Percentiles rank a stretch among this genome's conserved stretches.
Evolutionary conservation across 2,888 invertebrate species (phyloP).

Genomic region (Leptothorax acervorum): DNA sequence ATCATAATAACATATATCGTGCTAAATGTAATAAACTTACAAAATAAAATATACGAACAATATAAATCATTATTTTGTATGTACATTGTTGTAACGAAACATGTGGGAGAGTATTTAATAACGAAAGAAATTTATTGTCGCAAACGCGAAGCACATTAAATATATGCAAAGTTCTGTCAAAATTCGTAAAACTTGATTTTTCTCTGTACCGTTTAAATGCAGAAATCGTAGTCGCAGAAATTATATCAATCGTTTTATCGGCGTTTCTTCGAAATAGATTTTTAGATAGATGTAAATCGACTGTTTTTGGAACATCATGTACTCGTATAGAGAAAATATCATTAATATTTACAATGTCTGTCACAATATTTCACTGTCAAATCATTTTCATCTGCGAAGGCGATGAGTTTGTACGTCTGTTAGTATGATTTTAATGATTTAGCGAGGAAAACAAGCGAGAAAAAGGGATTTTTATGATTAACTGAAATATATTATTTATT

Average conservation of each 20-base stretch:
- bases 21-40: slow-evolving; percentile 26
- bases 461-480: not conserved
- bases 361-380: slow-evolving; percentile 50
- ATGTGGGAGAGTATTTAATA: slow-evolving; percentile 1
- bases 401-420: slow-evolving; percentile 50
- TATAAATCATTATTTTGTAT: slow-evolving; percentile 26
- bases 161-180: slow-evolving; percentile 18
- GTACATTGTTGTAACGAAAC: slow-evolving; percentile 10
- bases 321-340: slow-evolving; percentile 62
- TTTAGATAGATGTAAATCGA: slow-evolving; percentile 25
- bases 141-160: slow-evolving; percentile 53
- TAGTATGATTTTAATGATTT: not conserved
- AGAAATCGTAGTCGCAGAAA: slow-evolving; percentile 45
- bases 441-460: not conserved
- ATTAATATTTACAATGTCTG: slow-evolving; percentile 52
- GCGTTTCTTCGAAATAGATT: slow-evolving; percentile 28
- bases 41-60: slow-evolving; percentile 56
- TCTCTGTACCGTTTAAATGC: not conserved
- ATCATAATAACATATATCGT: slow-evolving; percentile 25
- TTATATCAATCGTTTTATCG: slow-evolving; percentile 41
- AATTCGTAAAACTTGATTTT: not conserved
- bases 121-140: slow-evolving; percentile 32
- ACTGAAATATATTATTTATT: slow-evolving; percentile 5
- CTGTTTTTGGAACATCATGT: slow-evolving; percentile 47
- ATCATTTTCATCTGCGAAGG: slow-evolving; percentile 43